These are phyloP conservation scores for Loriculus beryllinus DNA, from an alignment of 2,797 vertebrate species.

Conservation along the genomic window DNA sequence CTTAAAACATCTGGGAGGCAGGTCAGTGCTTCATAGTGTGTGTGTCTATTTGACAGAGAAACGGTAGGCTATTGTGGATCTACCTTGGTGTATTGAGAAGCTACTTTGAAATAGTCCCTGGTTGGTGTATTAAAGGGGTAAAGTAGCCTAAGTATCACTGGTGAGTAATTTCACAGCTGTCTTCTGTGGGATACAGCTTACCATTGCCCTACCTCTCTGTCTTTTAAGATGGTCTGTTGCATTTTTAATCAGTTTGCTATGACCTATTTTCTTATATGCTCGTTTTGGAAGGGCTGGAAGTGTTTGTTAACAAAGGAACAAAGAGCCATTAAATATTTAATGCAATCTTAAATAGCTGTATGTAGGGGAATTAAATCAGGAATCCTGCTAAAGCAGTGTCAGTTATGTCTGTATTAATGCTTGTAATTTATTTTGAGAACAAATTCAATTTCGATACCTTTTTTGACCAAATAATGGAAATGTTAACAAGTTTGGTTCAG, in stretches of 20 bases:
- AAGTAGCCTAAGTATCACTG: not conserved
- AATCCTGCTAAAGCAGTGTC: not conserved
- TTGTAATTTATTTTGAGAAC: not conserved
- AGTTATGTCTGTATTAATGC: not conserved
- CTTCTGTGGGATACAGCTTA: not conserved
- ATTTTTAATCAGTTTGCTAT: constrained; percentile 9
- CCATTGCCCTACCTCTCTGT: not conserved
- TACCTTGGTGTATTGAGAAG: not conserved
- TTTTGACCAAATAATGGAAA: not conserved
- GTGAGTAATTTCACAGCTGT: not conserved
- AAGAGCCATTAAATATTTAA: not conserved
- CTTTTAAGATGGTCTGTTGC: not conserved
- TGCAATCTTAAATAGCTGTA: not conserved
- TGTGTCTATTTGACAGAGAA: not conserved
- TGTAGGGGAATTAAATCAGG: constrained; percentile 17
- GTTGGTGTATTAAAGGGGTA: not conserved
- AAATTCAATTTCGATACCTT: not conserved
- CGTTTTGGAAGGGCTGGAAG: not conserved
- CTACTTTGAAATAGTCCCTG: not conserved
- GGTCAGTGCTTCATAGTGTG: not conserved
- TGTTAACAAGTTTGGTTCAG: not conserved
- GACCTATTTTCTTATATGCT: not conserved
- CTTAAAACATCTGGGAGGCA: not conserved
- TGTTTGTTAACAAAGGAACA: not conserved
- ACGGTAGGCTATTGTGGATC: not conserved